Conservation (phyloP, 2,797 vertebrate species). For the Pseudomugil tenellus region DNA sequence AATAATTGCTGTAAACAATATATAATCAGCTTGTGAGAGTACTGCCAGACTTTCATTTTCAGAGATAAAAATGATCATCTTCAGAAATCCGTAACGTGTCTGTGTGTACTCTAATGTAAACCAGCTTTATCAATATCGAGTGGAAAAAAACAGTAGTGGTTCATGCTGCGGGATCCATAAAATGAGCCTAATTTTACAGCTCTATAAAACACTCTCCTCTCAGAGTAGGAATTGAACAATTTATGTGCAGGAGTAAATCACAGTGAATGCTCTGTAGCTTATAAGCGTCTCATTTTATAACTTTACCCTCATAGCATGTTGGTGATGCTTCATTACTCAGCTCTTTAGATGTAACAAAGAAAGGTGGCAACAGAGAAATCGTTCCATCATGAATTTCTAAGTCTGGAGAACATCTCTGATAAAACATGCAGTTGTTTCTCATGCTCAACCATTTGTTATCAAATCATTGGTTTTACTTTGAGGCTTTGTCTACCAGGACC, state of each 20-base stretch:
- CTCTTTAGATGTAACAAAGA: background rate
- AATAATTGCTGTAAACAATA: constrained; percentile 80
- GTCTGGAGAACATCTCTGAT: constrained; percentile 27
- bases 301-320: background rate
- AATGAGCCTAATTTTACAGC: constrained; percentile 79
- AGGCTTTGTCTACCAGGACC: constrained; percentile 40
- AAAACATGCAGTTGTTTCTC: background rate
- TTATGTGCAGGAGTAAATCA: constrained; percentile 71
- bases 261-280: constrained; percentile 39
- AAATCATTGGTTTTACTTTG: background rate
- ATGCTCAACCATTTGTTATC: constrained; percentile 2
- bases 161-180: constrained; percentile 78
- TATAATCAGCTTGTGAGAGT: constrained; percentile 77
- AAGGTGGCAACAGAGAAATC: background rate
- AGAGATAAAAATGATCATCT: constrained; percentile 78
- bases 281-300: constrained; percentile 30
- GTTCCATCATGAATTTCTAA: background rate
- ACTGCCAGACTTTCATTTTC: constrained; percentile 65
- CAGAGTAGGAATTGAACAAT: constrained; percentile 61
- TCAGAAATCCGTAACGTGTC: constrained; percentile 52
- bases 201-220: constrained; percentile 75
- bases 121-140: constrained; percentile 77
- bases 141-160: constrained; percentile 72
- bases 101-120: constrained; percentile 60
- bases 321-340: background rate